Evolutionary conservation across 2,113 vertebrate species (phyloP), one percentile per base, ranked within the genome.

Genomic region (Dendrocopos noguchii): DNA sequence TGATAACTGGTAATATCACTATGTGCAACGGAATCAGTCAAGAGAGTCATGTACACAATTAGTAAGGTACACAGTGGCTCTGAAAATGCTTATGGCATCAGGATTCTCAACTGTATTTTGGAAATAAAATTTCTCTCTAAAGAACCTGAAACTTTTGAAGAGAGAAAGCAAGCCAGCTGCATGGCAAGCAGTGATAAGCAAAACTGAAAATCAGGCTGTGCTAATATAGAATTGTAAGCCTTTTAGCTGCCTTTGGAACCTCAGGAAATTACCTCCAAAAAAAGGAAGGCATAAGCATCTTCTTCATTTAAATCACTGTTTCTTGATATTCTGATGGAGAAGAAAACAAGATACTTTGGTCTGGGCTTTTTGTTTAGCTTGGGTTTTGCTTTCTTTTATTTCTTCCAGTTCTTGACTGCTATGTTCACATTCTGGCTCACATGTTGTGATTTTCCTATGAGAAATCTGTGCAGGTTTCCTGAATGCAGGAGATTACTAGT

Each of bases 161-260:
- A 72, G 31, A 91, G 29, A 53, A 80, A 94, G 66, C 15, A 79
- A 94, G n/a, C 73, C 93, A 93, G 87, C 92, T 92, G 93, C 70
- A 82, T 93, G 95, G 91, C 81, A 85, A 67, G 80, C 89, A 82
- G 89, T 65, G 95, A 95, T 96, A 96, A 94, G 95, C 85, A 95
- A 70, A 81, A 91, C 77, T 86, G 83, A 94, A 95, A 94, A 91
- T 90, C 68, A 71, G 91, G 39, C 93, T 78, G 52, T 90, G 85
- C 65, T 87, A 86, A 77, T 88, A 80, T 6, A 34, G 74, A 80
- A 78, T 55, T 83, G 16, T 80, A 95, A 90, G 80, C 46, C 61
- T 91, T 91, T 91, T 74, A 80, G 90, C 60, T 91, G 59, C 57
- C 67, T 91, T 83, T 91, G 57, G 88, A 93, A 94, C 78, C 63